phyloP scores from a whole-genome alignment of 2,797 vertebrate species.

The Huso huso region DNA sequence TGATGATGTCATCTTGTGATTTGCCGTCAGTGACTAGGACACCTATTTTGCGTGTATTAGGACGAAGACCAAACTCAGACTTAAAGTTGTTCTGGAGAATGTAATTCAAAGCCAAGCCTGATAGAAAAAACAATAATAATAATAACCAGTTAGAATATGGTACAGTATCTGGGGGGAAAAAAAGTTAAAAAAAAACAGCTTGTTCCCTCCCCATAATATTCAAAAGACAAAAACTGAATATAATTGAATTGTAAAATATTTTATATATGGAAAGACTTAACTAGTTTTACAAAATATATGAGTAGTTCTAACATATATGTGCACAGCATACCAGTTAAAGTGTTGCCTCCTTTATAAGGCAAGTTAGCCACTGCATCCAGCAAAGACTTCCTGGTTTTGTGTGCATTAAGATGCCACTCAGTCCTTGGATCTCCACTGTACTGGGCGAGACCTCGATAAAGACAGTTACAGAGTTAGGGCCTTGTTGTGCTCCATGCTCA shows the following conservation, averaged over 20 bases:
- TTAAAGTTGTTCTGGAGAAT: constrained; percentile 83
- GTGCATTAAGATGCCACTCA: constrained; percentile 87
- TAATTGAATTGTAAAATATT: too few relatives aligned
- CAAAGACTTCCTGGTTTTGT: constrained; percentile 64
- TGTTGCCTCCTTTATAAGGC: constrained; percentile 93
- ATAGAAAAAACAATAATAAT: neutral
- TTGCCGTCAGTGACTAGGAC: constrained; percentile 93
- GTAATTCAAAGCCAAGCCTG: constrained; percentile 84
- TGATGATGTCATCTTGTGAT: constrained; percentile 85
- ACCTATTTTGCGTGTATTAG: constrained; percentile 79
- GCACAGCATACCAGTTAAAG: constrained; percentile 74
- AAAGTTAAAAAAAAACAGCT: neutral
- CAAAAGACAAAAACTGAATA: too few relatives aligned
- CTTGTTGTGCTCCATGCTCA: too few relatives aligned
- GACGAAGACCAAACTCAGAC: constrained; percentile 67
- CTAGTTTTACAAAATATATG: too few relatives aligned
- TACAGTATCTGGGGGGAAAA: too few relatives aligned
- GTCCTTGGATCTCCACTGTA: constrained; percentile 93
- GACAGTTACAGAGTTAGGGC: neutral
- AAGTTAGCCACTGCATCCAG: constrained; percentile 74
- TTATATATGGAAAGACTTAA: too few relatives aligned
- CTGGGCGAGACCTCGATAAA: constrained; percentile 73
- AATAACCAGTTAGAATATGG: neutral
- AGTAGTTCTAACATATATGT: too few relatives aligned
- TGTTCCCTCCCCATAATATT: too few relatives aligned